Base-by-base conservation (phyloP, 2,113 vertebrate species). In the Crotalus tigris region DNA sequence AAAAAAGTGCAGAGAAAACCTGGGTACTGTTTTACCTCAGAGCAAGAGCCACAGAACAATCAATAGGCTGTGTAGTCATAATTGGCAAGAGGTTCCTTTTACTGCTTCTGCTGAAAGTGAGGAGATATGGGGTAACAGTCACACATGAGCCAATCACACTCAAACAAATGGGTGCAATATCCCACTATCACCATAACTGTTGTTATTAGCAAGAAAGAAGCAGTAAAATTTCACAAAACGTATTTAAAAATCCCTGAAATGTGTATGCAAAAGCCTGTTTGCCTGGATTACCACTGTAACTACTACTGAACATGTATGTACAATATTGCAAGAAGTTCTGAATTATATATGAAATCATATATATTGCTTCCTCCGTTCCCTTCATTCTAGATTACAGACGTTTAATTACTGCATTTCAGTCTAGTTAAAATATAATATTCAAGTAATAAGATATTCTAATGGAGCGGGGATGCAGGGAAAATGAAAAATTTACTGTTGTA, bases 391-490 rank as follows among this genome's bases (percentile, higher is more conserved):
- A 61, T 94, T 93, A 96, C 96, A 96, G 95, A 96, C 95, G 87
- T 85, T 93, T 91, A 94, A 96, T 96, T 96, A 93, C 96, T 91
- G 95, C 87, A 64, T 96, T 96, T 94, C 95, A 94, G 95, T 97
- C 96, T 96, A 97, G 97, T 97, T 96, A 96, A 44, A 95, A 96
- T 96, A 97, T 95, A 94, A 96, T 95, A 98, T 98, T 98, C 98
- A 98, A 98, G 98, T 98, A 98, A 98, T 95, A 96, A 96, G 97
- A 97, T 95, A 95, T 97, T 95, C 96, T 95, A 95, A 96, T 97
- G 97, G 96, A 91, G 94, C 97, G 7, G 96, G 95, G 44, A 91
- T 95, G 91, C 23, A 29, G 46, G 19, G 24, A 59, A 23, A 21
- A 61, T 54, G 13, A 55, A 94, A 96, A 86, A 93, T 96, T 94